Conservation (phyloP, 2,113 vertebrate genomes). For the Colistium nudipinnis region DNA sequence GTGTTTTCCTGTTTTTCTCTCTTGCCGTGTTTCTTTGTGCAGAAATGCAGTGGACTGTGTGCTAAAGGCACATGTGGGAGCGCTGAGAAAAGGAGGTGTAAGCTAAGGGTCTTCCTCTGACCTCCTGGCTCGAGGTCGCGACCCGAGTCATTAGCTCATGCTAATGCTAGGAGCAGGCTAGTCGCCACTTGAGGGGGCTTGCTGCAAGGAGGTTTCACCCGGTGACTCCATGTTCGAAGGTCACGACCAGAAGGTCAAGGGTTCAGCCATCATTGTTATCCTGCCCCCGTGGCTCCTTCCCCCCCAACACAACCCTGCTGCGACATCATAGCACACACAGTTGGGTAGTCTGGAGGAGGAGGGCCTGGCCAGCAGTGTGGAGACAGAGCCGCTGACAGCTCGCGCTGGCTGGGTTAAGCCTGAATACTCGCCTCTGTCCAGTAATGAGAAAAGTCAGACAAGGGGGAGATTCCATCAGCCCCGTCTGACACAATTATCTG, state of each 20-base stretch:
- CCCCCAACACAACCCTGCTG: constrained; percentile 41
- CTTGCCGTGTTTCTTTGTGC: constrained; percentile 3
- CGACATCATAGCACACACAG: constrained; percentile 62
- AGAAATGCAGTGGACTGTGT: constrained; percentile 26
- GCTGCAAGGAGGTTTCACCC: constrained; percentile 42
- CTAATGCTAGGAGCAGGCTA: constrained; percentile 57
- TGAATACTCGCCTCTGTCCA: constrained; percentile 45
- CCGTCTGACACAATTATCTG: constrained; percentile 45
- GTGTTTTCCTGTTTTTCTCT: constrained; percentile 27
- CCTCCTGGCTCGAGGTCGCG: constrained; percentile 42
- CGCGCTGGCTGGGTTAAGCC: constrained; percentile 34
- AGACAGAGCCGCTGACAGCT: constrained; percentile 47
- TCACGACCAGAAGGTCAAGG: constrained; percentile 68
- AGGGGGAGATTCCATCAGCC: constrained; percentile 39
- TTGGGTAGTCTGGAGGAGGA: constrained; percentile 54
- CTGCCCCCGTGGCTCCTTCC: constrained; percentile 23
- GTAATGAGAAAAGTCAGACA: constrained; percentile 49
- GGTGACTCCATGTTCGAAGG: constrained; percentile 52
- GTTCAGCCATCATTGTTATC: constrained; percentile 73
- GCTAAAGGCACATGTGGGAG: constrained; percentile 38
- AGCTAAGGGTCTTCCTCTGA: constrained; percentile 34
- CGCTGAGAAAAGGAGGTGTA: constrained; percentile 43
- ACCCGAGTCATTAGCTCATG: constrained; percentile 56
- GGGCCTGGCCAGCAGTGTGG: not conserved
- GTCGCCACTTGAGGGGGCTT: constrained; percentile 41